Evolutionary conservation across 1,140 invertebrate species (phyloP).

Genomic region (Lutraria rhynchaena): DNA sequence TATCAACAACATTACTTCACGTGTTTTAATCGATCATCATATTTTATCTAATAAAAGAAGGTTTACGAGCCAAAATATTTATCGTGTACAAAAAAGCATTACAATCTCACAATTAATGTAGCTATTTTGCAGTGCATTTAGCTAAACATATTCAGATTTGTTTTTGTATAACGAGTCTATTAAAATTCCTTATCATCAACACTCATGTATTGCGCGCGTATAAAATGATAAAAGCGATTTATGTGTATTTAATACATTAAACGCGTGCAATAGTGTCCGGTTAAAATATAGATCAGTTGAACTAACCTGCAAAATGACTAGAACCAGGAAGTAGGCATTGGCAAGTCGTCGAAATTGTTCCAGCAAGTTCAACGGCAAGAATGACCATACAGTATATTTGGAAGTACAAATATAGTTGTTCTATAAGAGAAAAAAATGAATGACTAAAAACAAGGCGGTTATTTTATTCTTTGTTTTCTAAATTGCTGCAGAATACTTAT

Average conservation of each 20-base stretch:
- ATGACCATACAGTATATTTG: constrained; percentile 97
- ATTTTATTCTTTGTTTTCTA: neutral
- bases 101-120: neutral
- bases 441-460: too few relatives aligned
- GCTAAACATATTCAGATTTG: neutral
- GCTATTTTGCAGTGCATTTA: neutral
- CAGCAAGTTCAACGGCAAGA: constrained; percentile 97
- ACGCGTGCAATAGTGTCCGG: neutral
- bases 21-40: too few relatives aligned
- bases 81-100: too few relatives aligned
- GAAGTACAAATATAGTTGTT: constrained; percentile 99
- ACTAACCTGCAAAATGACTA: constrained; percentile 98
- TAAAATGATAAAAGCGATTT: neutral
- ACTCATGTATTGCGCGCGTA: neutral
- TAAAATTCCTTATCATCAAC: neutral
- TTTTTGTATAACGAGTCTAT: neutral
- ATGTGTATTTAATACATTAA: neutral
- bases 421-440: constrained; percentile 84
- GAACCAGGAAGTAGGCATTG: constrained; percentile 98
- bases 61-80: too few relatives aligned
- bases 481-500: neutral
- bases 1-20: too few relatives aligned
- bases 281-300: neutral
- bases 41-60: too few relatives aligned
- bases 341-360: constrained; percentile 99